These are phyloP conservation scores for Antheraea pernyi DNA, from an alignment of 1,140 invertebrate species.

Conservation along the genomic window DNA sequence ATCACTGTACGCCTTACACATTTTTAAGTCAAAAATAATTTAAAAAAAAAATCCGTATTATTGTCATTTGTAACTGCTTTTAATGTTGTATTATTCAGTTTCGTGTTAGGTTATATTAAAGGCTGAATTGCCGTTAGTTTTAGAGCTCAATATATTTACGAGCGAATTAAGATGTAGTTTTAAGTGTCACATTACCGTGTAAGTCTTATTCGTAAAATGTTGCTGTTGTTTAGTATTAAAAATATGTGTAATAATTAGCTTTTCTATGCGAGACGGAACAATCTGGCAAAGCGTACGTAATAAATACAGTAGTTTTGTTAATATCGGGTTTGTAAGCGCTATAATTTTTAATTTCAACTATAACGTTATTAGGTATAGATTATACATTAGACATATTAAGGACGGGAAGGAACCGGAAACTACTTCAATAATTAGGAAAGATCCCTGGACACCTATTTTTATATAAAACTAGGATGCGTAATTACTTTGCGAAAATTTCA, in stretches of 20 bases:
- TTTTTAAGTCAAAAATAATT: background rate
- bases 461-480: background rate
- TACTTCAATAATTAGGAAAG: slow-evolving; percentile 15
- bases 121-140: background rate
- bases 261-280: slow-evolving; percentile 20
- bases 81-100: background rate
- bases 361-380: background rate
- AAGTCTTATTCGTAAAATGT: slow-evolving; percentile 49
- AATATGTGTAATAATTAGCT: slow-evolving; percentile 41
- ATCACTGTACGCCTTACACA: background rate
- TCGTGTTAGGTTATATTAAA: background rate
- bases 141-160: background rate
- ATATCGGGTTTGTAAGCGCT: background rate
- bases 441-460: slow-evolving; percentile 3
- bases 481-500: background rate
- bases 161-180: slow-evolving; percentile 14
- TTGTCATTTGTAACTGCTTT: background rate
- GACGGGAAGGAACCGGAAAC: background rate
- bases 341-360: background rate
- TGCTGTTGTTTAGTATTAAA: slow-evolving; percentile 47
- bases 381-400: background rate
- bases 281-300: slow-evolving; percentile 12
- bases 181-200: slow-evolving; percentile 21
- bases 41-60: background rate
- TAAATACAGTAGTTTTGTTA: slow-evolving; percentile 27